These are phyloP conservation scores for Labeo calbasu DNA, from an alignment of 2,797 vertebrate species.

Conservation along the genomic window DNA sequence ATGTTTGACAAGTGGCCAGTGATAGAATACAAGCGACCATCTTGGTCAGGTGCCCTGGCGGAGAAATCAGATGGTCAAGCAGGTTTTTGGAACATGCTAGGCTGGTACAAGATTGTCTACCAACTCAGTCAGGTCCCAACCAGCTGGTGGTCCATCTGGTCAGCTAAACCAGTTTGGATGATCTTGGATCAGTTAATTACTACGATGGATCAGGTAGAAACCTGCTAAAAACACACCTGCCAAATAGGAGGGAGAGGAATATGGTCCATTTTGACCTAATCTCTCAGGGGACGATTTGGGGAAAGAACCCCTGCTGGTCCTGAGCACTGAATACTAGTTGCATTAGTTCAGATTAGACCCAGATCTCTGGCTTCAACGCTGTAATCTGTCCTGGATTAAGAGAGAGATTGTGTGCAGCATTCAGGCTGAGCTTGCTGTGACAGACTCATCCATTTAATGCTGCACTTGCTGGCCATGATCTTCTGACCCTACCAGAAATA, in stretches of 20 bases:
- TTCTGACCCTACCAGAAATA: conserved; percentile 40
- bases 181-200: conserved; percentile 11
- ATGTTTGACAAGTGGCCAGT: neutral
- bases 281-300: neutral
- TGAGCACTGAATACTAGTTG: conserved; percentile 1
- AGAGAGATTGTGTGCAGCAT: conserved; percentile 39
- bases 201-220: neutral
- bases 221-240: neutral
- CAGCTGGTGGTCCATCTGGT: conserved; percentile 30
- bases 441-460: conserved; percentile 50
- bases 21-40: neutral
- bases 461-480: conserved; percentile 31
- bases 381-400: conserved; percentile 58
- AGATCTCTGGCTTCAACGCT: conserved; percentile 46
- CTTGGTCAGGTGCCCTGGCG: neutral
- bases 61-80: conserved; percentile 27
- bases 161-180: conserved; percentile 9
- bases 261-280: neutral
- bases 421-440: conserved; percentile 36
- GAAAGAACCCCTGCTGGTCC: neutral
- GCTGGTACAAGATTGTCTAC: conserved; percentile 29
- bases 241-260: neutral
- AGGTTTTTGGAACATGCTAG: conserved; percentile 28
- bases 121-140: conserved; percentile 11
- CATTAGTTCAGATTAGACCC: conserved; percentile 47